These are phyloP conservation scores for Sebastes matsubarae DNA, from an alignment of 2,797 vertebrate genomes.

Conservation along the genomic window DNA sequence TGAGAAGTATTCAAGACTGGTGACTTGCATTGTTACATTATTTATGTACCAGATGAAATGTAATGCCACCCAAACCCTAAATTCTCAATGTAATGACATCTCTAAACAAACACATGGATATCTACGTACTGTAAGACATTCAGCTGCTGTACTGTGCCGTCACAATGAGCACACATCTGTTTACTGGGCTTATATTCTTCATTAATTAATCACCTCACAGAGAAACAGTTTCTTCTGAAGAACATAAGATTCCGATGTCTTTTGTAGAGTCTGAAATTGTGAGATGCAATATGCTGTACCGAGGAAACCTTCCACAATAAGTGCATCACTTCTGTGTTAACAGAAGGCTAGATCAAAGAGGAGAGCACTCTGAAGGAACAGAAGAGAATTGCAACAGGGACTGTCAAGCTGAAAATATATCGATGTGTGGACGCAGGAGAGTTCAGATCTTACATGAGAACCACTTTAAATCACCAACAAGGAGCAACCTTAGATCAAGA, in stretches of 20 bases:
- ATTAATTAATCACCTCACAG: background rate
- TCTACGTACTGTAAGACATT: background rate
- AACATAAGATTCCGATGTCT: background rate
- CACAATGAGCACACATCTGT: background rate
- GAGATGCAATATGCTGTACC: background rate
- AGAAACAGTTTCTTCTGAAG: background rate
- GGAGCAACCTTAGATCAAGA: background rate
- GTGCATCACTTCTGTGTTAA: conserved; percentile 26
- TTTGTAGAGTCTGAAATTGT: background rate
- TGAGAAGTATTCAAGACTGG: background rate
- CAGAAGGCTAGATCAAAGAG: conserved; percentile 47
- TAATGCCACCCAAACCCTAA: background rate
- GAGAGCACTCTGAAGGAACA: conserved; percentile 40
- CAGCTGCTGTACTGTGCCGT: background rate
- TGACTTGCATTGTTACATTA: background rate
- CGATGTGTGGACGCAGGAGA: conserved; percentile 16
- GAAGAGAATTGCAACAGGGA: conserved; percentile 20
- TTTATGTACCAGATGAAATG: conserved; percentile 16
- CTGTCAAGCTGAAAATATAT: conserved; percentile 30
- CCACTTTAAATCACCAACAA: background rate
- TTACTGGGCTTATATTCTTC: background rate
- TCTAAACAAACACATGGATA: background rate
- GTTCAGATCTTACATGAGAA: conserved; percentile 2
- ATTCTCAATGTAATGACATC: background rate
- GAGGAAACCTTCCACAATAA: background rate